Evolutionary conservation across 2,797 vertebrate species (phyloP).

Genomic region (Florisuga fusca): DNA sequence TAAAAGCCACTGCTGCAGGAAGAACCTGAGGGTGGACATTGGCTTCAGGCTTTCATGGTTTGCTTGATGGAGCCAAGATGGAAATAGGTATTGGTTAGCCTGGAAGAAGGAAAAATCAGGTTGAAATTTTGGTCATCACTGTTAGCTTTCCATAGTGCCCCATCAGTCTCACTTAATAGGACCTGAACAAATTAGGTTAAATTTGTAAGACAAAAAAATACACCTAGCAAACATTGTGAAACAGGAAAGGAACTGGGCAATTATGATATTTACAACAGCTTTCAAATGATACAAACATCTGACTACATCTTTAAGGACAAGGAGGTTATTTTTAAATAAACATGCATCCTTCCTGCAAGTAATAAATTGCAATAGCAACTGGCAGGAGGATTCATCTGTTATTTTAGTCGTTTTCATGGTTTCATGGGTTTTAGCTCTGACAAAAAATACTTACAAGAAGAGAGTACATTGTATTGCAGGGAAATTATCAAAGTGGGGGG

Average conservation of each 20-base stretch:
- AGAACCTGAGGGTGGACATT: not conserved
- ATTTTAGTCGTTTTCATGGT: constrained; percentile 43
- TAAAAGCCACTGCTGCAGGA: rapidly evolving
- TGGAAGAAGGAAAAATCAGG: not conserved
- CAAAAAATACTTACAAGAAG: constrained; percentile 24
- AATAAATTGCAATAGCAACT: constrained; percentile 63
- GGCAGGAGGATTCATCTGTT: constrained; percentile 51
- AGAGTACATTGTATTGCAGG: not conserved
- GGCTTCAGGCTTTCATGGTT: not conserved
- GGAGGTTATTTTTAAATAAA: constrained; percentile 62
- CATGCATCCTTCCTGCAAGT: constrained; percentile 53
- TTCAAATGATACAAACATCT: constrained; percentile 29
- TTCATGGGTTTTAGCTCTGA: constrained; percentile 37
- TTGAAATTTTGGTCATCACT: not conserved
- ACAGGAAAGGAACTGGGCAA: not conserved
- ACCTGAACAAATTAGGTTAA: not conserved
- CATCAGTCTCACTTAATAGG: not conserved
- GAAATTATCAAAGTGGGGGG: not conserved
- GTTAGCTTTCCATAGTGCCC: rapidly evolving
- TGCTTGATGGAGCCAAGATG: not conserved
- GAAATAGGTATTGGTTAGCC: not conserved
- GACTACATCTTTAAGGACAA: constrained; percentile 34
- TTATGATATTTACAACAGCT: not conserved
- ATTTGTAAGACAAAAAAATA: not conserved
- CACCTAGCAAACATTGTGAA: not conserved